These are phyloP conservation scores for Conchocele bisecta DNA, from an alignment of 2,888 invertebrate species.

Conservation along the genomic window DNA sequence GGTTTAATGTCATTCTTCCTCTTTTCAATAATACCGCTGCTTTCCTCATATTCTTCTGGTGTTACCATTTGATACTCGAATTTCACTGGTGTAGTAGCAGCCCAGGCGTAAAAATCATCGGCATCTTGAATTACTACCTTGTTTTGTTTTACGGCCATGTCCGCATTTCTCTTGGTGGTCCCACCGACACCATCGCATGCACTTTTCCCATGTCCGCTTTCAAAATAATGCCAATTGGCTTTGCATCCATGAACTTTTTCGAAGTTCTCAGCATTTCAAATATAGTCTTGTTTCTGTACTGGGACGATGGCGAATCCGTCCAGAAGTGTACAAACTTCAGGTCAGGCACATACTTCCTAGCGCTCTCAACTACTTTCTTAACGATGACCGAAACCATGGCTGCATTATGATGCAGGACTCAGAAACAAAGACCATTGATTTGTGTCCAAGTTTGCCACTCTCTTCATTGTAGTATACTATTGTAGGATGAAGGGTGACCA, in stretches of 20 bases:
- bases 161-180: conserved; percentile 11
- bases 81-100: background rate
- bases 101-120: conserved; percentile 9
- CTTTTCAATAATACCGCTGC: background rate
- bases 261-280: conserved; percentile 4
- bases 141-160: conserved; percentile 10
- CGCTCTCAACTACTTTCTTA: conserved; percentile 8
- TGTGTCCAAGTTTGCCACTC: conserved; percentile 18
- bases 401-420: conserved; percentile 44
- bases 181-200: conserved; percentile 7
- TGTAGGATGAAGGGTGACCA: conserved; percentile 48
- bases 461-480: conserved; percentile 28
- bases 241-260: background rate
- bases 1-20: conserved; percentile 18
- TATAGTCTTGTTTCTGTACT: conserved; percentile 24
- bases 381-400: conserved; percentile 27
- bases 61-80: conserved; percentile 5
- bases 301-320: conserved; percentile 40
- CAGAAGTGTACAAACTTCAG: conserved; percentile 33
- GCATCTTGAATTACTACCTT: conserved; percentile 19
- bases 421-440: conserved; percentile 41
- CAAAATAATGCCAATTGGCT: conserved; percentile 31
- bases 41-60: conserved; percentile 1
- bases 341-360: background rate
- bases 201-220: conserved; percentile 35